These are phyloP conservation scores for Cantharis flavilabris DNA, from an alignment of 2,888 invertebrate genomes.

Conservation along the genomic window DNA sequence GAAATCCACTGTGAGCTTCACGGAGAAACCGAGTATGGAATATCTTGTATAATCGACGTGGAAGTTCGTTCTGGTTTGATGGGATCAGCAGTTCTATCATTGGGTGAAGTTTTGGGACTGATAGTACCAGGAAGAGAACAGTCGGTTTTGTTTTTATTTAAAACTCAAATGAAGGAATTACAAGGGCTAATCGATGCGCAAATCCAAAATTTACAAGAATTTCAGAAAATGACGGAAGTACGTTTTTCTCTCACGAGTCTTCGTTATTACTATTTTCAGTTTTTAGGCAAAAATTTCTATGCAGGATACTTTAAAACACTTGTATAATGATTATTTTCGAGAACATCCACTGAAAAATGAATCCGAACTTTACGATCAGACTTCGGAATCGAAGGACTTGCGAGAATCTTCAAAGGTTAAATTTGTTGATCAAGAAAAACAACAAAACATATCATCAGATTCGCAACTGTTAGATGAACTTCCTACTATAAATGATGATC, in stretches of 20 bases:
- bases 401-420: neutral
- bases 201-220: conserved; percentile 42
- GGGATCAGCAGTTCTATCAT: conserved; percentile 42
- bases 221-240: conserved; percentile 49
- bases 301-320: neutral
- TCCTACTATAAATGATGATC: neutral
- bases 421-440: neutral
- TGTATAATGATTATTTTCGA: neutral
- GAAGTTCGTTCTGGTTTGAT: conserved; percentile 40
- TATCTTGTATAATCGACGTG: conserved; percentile 46
- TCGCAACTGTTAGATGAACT: neutral
- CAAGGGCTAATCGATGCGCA: conserved; percentile 43
- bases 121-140: conserved; percentile 42
- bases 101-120: conserved; percentile 46
- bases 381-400: neutral
- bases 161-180: conserved; percentile 39
- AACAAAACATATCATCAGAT: neutral
- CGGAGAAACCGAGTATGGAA: conserved; percentile 42
- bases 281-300: neutral
- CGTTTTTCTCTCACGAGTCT: neutral
- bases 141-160: conserved; percentile 42
- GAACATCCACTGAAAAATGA: neutral
- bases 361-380: neutral
- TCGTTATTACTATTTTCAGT: neutral
- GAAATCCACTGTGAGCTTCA: conserved; percentile 49